Percentiles rank a stretch among this genome's conserved stretches.
Evolutionary conservation across 1,140 invertebrate species (phyloP).

Genomic region (Papilio glaucus): DNA sequence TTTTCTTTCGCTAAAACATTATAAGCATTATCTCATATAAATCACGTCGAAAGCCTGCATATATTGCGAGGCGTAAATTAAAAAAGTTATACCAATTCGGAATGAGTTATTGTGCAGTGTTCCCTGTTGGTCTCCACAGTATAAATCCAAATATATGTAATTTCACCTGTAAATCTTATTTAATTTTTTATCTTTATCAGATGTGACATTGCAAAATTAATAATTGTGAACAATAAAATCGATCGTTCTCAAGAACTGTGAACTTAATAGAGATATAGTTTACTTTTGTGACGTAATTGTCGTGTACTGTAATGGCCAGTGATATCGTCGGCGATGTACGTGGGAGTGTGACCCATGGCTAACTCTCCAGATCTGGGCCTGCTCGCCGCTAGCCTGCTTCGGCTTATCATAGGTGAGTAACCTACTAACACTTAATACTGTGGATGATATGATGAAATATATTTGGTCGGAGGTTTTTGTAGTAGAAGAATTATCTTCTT

Average conservation of each 20-base stretch:
- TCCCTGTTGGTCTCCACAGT: conserved; percentile 49
- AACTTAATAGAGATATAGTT: conserved; percentile 11
- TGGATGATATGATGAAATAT: too few species aligned
- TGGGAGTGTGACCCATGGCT: conserved; percentile 76
- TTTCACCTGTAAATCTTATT: conserved; percentile 31
- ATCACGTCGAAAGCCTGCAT: conserved; percentile 69
- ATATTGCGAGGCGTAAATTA: conserved; percentile 76
- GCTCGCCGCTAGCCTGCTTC: conserved; percentile 79
- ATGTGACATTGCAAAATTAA: not conserved
- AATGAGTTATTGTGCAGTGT: conserved; percentile 78
- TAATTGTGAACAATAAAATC: conserved; percentile 12
- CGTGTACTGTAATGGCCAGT: conserved; percentile 61
- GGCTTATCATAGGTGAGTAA: conserved; percentile 82
- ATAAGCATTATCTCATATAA: conserved; percentile 65
- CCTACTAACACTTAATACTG: too few species aligned
- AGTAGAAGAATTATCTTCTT: too few species aligned
- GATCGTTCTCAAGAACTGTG: not conserved
- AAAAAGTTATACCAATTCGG: conserved; percentile 78
- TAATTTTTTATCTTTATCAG: conserved; percentile 30
- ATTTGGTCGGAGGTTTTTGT: too few species aligned
- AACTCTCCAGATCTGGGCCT: conserved; percentile 79
- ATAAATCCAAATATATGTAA: conserved; percentile 42
- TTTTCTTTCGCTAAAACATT: conserved; percentile 47
- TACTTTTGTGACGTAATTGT: conserved; percentile 40
- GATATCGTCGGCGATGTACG: conserved; percentile 50